Evolutionary conservation across 2,113 vertebrate genomes (phyloP).

Genomic region (Perca flavescens): DNA sequence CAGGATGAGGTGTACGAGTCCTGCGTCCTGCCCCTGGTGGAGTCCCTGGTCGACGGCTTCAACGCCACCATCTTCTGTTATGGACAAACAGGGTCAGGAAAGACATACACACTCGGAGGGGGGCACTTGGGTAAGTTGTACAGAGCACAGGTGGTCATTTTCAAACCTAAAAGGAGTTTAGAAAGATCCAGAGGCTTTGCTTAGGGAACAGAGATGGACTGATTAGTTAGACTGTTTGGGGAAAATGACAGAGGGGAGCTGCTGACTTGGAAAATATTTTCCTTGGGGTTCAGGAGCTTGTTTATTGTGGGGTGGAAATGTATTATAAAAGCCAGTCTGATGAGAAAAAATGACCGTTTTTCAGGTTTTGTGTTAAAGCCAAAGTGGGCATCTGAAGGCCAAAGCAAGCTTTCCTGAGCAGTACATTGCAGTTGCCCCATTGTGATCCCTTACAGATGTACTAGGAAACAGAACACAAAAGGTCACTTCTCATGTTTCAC

Average conservation of each 20-base stretch:
- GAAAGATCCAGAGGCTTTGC: neutral
- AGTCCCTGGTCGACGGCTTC: constrained; percentile 87
- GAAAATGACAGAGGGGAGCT: neutral
- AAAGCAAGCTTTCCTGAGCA: neutral
- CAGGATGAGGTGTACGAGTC: constrained; percentile 90
- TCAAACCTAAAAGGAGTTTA: neutral
- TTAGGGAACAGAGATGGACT: neutral
- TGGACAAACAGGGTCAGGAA: constrained; percentile 95
- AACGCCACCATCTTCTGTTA: constrained; percentile 94
- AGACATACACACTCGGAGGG: constrained; percentile 92
- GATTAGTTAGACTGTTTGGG: neutral
- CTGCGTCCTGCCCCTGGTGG: constrained; percentile 89
- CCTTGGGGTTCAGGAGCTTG: neutral
- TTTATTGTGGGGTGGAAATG: neutral
- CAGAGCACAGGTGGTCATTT: neutral
- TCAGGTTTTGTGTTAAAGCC: neutral
- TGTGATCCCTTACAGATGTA: neutral
- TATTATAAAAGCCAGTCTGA: neutral
- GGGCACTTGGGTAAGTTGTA: constrained; percentile 84
- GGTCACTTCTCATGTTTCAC: neutral
- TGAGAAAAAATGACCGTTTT: no score
- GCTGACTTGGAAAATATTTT: neutral
- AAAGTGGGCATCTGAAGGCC: neutral
- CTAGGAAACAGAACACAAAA: neutral
- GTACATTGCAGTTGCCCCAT: neutral